Evolutionary conservation across 2,797 vertebrate species (phyloP), one percentile per base, ranked within the genome.

Genomic region (Urosaurus nigricauda): DNA sequence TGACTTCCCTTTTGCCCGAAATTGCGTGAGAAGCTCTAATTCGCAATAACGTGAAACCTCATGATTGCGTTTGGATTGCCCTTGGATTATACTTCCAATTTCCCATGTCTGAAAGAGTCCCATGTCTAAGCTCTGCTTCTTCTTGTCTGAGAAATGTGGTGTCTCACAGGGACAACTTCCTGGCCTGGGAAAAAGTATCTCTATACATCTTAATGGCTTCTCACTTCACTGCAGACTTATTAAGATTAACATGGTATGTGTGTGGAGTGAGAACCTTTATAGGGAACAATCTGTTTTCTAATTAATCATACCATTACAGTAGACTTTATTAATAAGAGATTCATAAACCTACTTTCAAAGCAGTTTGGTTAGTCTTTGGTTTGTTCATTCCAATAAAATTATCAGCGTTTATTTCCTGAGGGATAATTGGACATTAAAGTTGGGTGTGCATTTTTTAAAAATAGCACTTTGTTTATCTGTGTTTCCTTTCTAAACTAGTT

Each of bases 361-460:
- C 91, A 92, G 92, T 78, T 86, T 89, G 91, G 88, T 95, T 83
- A 12, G 35, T 21, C 88, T 93, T 90, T 65, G 79, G 90, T 95
- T 94, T 79, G 71, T 40, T 19, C 7, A 94, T 90, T 79, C 70
- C 80, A 90, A 90, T 91, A 84, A 93, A 94, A 92, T 37, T 17
- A 85, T 90, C 74, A 91, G 21, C 81, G 75, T 95, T 91, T 92
- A 47, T 88, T 94, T 95, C 92, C 43, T 84, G 8, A 13, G 70
- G 63, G 82, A 91, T 89, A 91, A 93, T 91, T 87, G 92, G 60
- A 75, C 90, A 93, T 92, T 79, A 81, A 93, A 90, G 89, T 92
- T 90, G 93, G 92, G 85, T n/a, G 5, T 91, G 87, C 58, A 43
- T 88, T 94, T 91, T 93, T 94, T 95, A 94, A 91, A 96, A 96